Conservation (phyloP, 2,797 vertebrate genomes). For the Acanthiza pusilla region DNA sequence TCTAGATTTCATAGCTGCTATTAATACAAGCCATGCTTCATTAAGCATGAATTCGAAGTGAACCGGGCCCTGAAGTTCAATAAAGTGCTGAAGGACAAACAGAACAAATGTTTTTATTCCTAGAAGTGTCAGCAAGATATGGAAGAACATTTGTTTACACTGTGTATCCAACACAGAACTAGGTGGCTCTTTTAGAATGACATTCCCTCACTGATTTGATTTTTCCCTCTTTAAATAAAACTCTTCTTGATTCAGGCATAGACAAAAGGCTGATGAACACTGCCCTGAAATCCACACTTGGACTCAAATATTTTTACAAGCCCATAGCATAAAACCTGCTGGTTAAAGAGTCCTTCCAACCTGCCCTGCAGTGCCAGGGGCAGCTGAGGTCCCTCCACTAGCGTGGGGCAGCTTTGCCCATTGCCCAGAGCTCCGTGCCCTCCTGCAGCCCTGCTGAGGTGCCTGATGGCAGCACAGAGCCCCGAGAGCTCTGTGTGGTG, state of each 20-base stretch:
- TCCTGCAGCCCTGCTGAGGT: background rate
- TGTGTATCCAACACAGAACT: background rate
- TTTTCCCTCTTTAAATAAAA: background rate
- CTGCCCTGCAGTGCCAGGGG: background rate
- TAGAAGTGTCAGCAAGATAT: slow-evolving; percentile 27
- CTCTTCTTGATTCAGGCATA: background rate
- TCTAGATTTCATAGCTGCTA: slow-evolving; percentile 69
- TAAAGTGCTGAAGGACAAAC: slow-evolving; percentile 70
- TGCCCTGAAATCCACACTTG: background rate
- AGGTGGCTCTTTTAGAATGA: background rate
- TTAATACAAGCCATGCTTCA: slow-evolving; percentile 75
- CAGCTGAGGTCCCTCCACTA: background rate
- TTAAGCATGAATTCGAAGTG: slow-evolving; percentile 69
- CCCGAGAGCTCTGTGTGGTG: background rate
- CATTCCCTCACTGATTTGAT: background rate
- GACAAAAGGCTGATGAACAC: background rate
- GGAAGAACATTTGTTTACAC: background rate
- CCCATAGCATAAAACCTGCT: background rate
- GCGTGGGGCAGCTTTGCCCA: background rate
- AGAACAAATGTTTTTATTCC: slow-evolving; percentile 68
- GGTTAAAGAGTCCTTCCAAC: background rate
- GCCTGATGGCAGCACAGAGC: background rate
- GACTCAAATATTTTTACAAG: background rate
- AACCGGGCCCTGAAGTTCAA: slow-evolving; percentile 58
- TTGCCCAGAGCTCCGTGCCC: background rate